phyloP scores from a whole-genome alignment of 2,797 vertebrate genomes.

The Manis pentadactyla region DNA sequence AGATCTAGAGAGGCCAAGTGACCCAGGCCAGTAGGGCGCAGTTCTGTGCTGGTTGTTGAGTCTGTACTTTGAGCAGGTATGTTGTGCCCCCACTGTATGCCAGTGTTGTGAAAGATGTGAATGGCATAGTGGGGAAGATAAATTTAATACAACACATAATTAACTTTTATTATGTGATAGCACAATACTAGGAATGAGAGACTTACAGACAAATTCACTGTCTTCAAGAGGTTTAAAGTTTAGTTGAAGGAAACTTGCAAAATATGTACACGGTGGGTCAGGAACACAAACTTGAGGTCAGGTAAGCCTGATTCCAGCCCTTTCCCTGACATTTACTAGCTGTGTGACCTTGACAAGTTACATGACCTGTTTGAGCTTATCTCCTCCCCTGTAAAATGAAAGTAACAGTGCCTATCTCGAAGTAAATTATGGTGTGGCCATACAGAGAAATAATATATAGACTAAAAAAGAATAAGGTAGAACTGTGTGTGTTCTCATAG shows the following conservation, averaged over 20 bases:
- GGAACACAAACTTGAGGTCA: background rate
- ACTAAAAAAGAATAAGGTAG: background rate
- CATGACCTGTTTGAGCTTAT: background rate
- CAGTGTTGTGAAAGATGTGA: background rate
- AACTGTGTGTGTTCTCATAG: background rate
- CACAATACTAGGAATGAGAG: background rate
- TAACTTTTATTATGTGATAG: background rate
- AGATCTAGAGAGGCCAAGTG: background rate
- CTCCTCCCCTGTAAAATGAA: constrained; percentile 28
- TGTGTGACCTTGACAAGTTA: background rate
- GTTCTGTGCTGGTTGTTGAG: background rate
- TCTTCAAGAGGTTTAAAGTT: background rate
- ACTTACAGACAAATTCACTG: background rate
- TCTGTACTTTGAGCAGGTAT: background rate
- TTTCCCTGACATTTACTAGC: background rate
- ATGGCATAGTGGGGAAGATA: background rate
- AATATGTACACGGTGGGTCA: background rate
- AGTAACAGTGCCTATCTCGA: background rate
- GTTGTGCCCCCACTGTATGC: background rate
- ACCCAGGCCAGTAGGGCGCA: background rate
- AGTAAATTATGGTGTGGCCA: background rate
- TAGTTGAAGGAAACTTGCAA: background rate
- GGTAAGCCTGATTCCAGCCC: background rate
- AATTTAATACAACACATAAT: background rate
- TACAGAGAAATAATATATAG: background rate